These are phyloP conservation scores for Caenorhabditis uteleia DNA, from an alignment of 2,888 invertebrate genomes.

Conservation along the genomic window DNA sequence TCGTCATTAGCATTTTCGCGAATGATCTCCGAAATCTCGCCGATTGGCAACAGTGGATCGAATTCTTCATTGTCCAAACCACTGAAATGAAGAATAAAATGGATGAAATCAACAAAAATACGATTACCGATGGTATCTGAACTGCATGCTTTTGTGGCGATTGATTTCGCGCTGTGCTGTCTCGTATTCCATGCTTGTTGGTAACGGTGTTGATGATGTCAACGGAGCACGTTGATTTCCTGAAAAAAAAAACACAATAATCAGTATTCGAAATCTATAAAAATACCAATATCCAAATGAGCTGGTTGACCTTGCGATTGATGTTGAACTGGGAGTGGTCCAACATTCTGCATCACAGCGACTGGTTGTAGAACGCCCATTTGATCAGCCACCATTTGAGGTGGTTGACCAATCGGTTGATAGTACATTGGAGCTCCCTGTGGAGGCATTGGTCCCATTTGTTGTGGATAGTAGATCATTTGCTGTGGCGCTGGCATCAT, in stretches of 20 bases:
- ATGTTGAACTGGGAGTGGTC: not conserved
- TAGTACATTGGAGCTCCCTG: slow-evolving; percentile 24
- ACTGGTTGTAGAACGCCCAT: slow-evolving; percentile 18
- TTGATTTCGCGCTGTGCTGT: slow-evolving; percentile 21
- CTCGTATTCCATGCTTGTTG: slow-evolving; percentile 31
- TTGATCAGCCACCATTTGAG: slow-evolving; percentile 11
- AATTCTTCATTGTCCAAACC: slow-evolving; percentile 28
- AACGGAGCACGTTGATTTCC: slow-evolving; percentile 20
- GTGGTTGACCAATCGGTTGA: slow-evolving; percentile 12
- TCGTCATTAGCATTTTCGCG: slow-evolving; percentile 33
- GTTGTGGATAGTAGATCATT: slow-evolving; percentile 24
- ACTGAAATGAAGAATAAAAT: slow-evolving; percentile 6
- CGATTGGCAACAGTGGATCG: slow-evolving; percentile 18
- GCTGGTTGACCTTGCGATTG: slow-evolving; percentile 3
- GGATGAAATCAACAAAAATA: not conserved
- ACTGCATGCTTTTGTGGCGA: slow-evolving; percentile 29
- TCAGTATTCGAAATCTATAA: too few species aligned
- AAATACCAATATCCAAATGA: too few species aligned
- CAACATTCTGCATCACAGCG: not conserved
- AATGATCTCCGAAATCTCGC: slow-evolving; percentile 32
- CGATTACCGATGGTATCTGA: slow-evolving; percentile 38
- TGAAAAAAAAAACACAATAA: not conserved
- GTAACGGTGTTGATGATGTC: slow-evolving; percentile 36
- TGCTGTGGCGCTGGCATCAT: slow-evolving; percentile 19
- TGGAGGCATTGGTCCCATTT: slow-evolving; percentile 15